Evolutionary conservation across 2,113 vertebrate species (phyloP).

Genomic region (Sitta europaea): DNA sequence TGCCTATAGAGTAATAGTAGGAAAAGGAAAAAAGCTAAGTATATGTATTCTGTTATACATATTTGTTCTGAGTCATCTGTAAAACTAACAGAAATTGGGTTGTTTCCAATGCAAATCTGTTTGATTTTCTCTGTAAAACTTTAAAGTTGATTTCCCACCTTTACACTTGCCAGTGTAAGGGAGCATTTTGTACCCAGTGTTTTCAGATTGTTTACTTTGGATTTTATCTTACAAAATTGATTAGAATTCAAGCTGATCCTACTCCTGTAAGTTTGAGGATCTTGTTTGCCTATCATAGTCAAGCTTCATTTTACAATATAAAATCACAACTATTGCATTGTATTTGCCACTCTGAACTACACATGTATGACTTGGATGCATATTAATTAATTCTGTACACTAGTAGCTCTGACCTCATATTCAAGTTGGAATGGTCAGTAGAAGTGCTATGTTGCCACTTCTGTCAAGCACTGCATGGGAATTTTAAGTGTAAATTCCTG

Average conservation of each 20-base stretch:
- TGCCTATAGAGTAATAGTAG: not conserved
- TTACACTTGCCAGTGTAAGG: not conserved
- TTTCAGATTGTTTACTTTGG: not conserved
- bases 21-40: not conserved
- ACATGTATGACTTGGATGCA: not conserved
- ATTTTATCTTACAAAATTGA: not conserved
- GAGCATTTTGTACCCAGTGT: not conserved
- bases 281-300: not conserved
- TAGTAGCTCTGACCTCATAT: not conserved
- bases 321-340: not conserved
- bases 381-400: not conserved
- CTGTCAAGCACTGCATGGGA: not conserved
- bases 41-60: not conserved
- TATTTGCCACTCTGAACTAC: not conserved
- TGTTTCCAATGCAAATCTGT: not conserved
- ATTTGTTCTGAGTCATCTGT: not conserved
- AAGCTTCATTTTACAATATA: not conserved
- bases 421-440: not conserved
- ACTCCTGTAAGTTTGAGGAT: not conserved
- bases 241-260: not conserved
- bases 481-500: not conserved
- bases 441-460: not conserved
- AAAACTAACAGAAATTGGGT: not conserved
- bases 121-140: not conserved
- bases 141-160: not conserved